Evolutionary conservation across 2,113 vertebrate genomes (phyloP).

Genomic region (Nyctibius bracteatus): DNA sequence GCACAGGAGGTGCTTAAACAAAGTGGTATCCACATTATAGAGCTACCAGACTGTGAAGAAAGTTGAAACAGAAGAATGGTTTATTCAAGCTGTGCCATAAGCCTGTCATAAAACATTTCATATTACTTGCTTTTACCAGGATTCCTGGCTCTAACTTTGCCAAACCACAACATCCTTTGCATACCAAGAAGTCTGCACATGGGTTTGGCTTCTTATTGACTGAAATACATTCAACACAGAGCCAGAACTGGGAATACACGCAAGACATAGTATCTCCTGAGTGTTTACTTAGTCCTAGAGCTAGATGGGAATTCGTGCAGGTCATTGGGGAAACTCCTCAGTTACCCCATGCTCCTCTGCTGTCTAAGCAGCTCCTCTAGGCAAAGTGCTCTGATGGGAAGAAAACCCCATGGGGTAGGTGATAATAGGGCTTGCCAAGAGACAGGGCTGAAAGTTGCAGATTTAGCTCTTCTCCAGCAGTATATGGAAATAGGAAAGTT

Average conservation of each 20-base stretch:
- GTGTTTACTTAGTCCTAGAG: neutral
- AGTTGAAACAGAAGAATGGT: neutral
- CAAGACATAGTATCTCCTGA: neutral
- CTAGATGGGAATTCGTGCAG: neutral
- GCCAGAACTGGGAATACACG: neutral
- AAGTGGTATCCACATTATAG: neutral
- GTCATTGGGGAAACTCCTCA: neutral
- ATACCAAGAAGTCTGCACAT: fast-evolving
- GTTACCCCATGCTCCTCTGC: neutral
- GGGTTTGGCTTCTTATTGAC: neutral
- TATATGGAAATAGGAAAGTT: neutral
- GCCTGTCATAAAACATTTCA: neutral
- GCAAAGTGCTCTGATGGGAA: neutral
- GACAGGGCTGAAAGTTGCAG: neutral
- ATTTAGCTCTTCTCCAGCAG: neutral
- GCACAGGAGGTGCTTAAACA: neutral
- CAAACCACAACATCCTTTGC: neutral
- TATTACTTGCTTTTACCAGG: neutral
- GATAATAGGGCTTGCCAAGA: neutral
- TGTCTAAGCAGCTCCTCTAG: neutral
- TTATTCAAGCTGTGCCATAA: neutral
- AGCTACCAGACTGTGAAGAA: neutral
- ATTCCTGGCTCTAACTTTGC: neutral
- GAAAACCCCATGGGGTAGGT: neutral
- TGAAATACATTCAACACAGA: neutral